A percentile compares a stretch with the other conserved stretches of the same genome.
These are phyloP conservation scores for Cyphomyrus discorhynchus DNA, from an alignment of 2,113 vertebrate genomes.

Conservation along the genomic window DNA sequence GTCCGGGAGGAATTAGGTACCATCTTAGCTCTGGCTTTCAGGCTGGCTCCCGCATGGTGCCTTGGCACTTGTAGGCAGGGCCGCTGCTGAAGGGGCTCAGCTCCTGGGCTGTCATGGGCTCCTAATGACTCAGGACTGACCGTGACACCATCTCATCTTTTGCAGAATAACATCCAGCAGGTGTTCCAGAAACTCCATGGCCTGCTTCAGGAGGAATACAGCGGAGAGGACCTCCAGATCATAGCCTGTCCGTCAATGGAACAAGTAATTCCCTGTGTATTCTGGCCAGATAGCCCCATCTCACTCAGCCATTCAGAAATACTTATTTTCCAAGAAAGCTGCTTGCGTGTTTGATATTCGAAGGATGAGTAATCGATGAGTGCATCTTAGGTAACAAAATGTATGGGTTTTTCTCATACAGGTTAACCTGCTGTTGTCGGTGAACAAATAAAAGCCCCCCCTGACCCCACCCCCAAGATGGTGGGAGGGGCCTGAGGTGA, in stretches of 20 bases:
- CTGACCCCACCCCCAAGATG: background rate
- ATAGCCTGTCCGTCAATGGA: conserved; percentile 93
- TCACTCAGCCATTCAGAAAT: background rate
- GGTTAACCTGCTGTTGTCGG: conserved; percentile 81
- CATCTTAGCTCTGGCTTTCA: background rate
- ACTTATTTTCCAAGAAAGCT: conserved; percentile 19
- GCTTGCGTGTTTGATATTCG: background rate
- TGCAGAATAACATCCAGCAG: conserved; percentile 92
- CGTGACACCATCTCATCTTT: conserved; percentile 28
- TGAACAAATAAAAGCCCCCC: conserved; percentile 72
- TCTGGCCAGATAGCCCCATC: background rate
- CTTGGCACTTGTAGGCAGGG: background rate
- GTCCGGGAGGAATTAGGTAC: background rate
- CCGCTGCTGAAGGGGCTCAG: background rate
- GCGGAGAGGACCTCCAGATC: conserved; percentile 84
- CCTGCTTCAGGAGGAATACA: conserved; percentile 88
- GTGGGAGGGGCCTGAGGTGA: conserved; percentile 6
- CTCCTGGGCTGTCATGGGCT: background rate
- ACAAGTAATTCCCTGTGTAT: conserved; percentile 63
- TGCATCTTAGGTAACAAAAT: background rate
- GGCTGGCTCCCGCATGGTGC: background rate
- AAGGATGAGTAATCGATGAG: background rate
- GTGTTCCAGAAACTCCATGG: conserved; percentile 85
- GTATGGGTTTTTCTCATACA: conserved; percentile 52
- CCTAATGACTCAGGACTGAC: conserved; percentile 26